These are phyloP conservation scores for Vulpes ferrilata DNA, from an alignment of 2,113 vertebrate species.

Conservation along the genomic window DNA sequence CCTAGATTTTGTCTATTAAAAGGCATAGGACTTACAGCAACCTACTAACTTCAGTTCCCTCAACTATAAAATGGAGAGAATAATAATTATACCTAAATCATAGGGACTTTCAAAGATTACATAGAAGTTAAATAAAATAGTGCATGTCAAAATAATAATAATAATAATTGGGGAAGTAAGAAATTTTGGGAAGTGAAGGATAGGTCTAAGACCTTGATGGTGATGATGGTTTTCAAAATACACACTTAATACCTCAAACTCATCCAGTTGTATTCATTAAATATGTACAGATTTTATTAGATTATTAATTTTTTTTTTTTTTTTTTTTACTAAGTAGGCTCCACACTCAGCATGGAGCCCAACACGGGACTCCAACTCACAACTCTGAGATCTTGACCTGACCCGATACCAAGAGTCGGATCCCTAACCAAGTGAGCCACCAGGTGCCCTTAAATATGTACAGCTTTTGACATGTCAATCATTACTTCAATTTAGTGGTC, in stretches of 20 bases:
- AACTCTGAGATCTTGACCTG: background rate
- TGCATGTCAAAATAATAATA: background rate
- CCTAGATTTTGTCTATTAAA: background rate
- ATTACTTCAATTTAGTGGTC: background rate
- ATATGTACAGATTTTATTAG: background rate
- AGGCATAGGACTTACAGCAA: background rate
- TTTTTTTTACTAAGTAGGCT: background rate
- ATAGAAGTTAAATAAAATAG: background rate
- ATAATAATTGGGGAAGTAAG: background rate
- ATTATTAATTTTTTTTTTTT: background rate
- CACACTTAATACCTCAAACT: background rate
- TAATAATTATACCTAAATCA: background rate
- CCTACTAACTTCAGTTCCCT: background rate
- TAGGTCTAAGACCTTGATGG: background rate
- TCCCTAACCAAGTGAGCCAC: background rate
- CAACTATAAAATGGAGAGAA: background rate
- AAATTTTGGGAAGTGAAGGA: background rate
- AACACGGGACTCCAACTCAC: background rate
- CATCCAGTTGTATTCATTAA: background rate
- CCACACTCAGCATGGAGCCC: background rate
- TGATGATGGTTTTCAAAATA: background rate
- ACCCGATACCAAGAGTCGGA: background rate
- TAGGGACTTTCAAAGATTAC: background rate
- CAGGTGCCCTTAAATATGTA: background rate
- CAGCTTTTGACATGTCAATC: background rate